These are phyloP conservation scores for Microplitis mediator DNA, from an alignment of 1,140 invertebrate genomes.

Conservation along the genomic window DNA sequence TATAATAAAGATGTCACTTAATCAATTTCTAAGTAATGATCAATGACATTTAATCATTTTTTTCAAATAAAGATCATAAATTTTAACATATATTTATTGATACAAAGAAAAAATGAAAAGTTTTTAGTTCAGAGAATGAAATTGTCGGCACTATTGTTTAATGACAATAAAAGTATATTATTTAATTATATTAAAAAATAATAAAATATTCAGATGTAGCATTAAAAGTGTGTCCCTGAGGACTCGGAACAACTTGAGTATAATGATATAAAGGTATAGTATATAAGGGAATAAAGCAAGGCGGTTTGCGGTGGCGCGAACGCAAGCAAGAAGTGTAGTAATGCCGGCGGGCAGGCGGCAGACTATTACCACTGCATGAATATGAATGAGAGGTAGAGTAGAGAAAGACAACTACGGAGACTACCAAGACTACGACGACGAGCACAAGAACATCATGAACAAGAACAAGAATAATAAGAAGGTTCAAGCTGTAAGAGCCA, in stretches of 20 bases:
- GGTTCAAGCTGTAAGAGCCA: conserved; percentile 21
- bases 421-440: too few species aligned
- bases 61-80: too few species aligned
- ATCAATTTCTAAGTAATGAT: too few species aligned
- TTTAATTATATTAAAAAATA: too few species aligned
- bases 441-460: neutral
- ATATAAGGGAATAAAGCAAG: conserved; percentile 22
- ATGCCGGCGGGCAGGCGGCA: conserved; percentile 34
- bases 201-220: neutral
- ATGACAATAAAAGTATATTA: too few species aligned
- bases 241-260: neutral
- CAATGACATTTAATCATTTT: too few species aligned
- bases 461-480: conserved; percentile 18
- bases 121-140: too few species aligned
- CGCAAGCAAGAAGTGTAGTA: conserved; percentile 43
- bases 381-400: conserved; percentile 36
- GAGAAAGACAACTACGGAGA: neutral
- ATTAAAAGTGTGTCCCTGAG: conserved; percentile 4
- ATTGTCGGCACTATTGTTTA: too few species aligned
- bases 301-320: conserved; percentile 44
- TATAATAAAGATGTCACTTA: too few species aligned
- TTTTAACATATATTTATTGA: too few species aligned
- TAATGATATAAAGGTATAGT: neutral
- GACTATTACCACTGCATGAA: conserved; percentile 42
- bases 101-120: too few species aligned